Evolutionary conservation across 92 coral and sea anemone species (phyloP), one percentile per base, ranked within the genome.

Genomic region (Pocillopora meandrina): DNA sequence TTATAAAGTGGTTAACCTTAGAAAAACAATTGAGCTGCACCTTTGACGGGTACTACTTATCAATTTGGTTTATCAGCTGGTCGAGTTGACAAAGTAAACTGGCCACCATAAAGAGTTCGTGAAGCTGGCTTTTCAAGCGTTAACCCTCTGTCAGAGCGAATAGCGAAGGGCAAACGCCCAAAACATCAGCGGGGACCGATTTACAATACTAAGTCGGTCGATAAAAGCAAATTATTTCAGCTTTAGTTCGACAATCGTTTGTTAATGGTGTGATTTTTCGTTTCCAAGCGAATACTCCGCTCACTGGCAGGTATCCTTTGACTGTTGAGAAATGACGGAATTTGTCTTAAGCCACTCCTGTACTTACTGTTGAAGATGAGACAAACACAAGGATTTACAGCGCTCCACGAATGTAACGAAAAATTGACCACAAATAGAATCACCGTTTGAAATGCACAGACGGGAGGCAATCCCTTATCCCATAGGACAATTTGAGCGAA

Each of bases 211-310:
- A 7, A 42, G 5, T 42, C 8, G 2, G 52, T 42, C 8, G 52
- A 42, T 42, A 7, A 7, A 3, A 42, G 31, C 52, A 3, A 42
- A 7, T 2, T 33, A 70, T 34, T 56, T n/a, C 21, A 17, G 42
- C 23, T 34, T 55, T 49, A 36, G 33, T 70, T 70, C 74, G 89
- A 89, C 59, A 61, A 61, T 20, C 62, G 78, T 56, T 74, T 74
- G 10, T 31, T 56, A 57, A 13, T 5, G 12, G 61, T 23, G 20
- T 18, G 13, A 34, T 17, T 15, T 57, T n/a, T 34, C 21, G 78
- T 20, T 74, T 74, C 35, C 77, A 73, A 17, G 3, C 35, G 36
- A n/a, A 34, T 34, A n/a, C 78, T 74, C 21, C 63, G 35, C 12
- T 74, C 77, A 19, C 14, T 34, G 1, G 18, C 42, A n/a, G 63